Evolutionary conservation across 2,888 invertebrate genomes (phyloP).

Genomic region (Pelosia muscerda): DNA sequence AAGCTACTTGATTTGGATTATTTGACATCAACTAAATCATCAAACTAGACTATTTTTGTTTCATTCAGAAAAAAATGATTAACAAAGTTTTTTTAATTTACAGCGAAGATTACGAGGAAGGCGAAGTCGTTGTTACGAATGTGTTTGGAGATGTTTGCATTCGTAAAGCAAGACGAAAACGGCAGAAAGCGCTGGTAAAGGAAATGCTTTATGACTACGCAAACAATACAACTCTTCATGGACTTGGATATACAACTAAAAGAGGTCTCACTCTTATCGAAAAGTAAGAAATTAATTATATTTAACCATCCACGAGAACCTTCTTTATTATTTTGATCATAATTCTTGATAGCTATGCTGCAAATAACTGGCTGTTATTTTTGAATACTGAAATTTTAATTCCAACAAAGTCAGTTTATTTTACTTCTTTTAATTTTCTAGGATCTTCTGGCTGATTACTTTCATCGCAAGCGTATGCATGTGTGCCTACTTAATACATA

Average conservation of each 20-base stretch:
- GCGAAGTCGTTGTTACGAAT: slow-evolving; percentile 34
- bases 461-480: slow-evolving; percentile 56
- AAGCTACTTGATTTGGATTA: no score
- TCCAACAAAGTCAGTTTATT: background rate
- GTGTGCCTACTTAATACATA: slow-evolving; percentile 56
- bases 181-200: slow-evolving; percentile 54
- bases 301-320: background rate
- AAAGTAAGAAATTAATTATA: slow-evolving; percentile 50
- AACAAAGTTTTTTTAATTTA: background rate
- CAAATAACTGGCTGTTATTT: no score
- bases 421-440: slow-evolving; percentile 31
- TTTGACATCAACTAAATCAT: background rate
- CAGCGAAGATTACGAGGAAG: slow-evolving; percentile 7
- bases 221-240: slow-evolving; percentile 61
- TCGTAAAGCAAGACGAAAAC: slow-evolving; percentile 55
- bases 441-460: slow-evolving; percentile 38
- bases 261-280: slow-evolving; percentile 53
- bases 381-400: no score
- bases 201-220: slow-evolving; percentile 59
- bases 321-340: background rate
- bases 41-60: background rate
- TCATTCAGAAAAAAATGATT: background rate
- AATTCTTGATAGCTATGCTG: background rate
- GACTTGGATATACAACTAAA: slow-evolving; percentile 59
- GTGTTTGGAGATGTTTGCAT: slow-evolving; percentile 53